phyloP scores from a whole-genome alignment of 2,113 vertebrate genomes.

The Thinocorus orbignyianus region DNA sequence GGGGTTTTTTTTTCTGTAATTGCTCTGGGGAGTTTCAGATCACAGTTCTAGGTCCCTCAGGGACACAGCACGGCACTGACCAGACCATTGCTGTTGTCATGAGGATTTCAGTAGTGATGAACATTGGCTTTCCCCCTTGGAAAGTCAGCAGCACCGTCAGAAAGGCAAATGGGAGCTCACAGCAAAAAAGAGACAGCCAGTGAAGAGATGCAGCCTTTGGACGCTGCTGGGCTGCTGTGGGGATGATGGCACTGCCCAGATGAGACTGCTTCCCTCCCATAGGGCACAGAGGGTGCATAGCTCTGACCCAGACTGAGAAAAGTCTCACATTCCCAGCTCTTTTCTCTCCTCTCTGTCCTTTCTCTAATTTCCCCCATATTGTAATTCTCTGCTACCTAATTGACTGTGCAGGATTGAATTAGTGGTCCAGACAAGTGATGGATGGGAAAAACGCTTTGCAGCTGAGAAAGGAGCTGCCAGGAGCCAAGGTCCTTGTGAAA shows the following conservation, averaged over 20 bases:
- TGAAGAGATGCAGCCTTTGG: not conserved
- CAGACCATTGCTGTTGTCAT: not conserved
- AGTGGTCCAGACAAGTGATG: not conserved
- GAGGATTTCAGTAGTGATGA: not conserved
- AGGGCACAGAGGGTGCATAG: not conserved
- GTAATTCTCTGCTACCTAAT: not conserved
- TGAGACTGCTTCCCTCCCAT: not conserved
- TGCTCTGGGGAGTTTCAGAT: not conserved
- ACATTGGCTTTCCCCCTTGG: not conserved
- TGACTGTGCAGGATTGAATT: not conserved
- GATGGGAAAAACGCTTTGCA: not conserved
- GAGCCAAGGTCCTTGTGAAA: not conserved
- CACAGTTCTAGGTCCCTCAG: not conserved
- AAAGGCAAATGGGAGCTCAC: not conserved
- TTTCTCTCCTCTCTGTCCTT: not conserved
- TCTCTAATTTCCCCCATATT: not conserved
- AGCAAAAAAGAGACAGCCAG: not conserved
- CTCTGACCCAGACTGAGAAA: not conserved
- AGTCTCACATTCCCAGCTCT: not conserved
- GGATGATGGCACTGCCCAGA: not conserved
- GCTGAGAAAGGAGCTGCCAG: not conserved
- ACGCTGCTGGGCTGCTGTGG: not conserved
- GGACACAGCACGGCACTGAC: not conserved
- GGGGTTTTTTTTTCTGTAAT: not conserved
- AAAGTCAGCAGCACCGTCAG: not conserved